Conservation (phyloP, 2,888 invertebrate species). For the Chouioia cunea region DNA sequence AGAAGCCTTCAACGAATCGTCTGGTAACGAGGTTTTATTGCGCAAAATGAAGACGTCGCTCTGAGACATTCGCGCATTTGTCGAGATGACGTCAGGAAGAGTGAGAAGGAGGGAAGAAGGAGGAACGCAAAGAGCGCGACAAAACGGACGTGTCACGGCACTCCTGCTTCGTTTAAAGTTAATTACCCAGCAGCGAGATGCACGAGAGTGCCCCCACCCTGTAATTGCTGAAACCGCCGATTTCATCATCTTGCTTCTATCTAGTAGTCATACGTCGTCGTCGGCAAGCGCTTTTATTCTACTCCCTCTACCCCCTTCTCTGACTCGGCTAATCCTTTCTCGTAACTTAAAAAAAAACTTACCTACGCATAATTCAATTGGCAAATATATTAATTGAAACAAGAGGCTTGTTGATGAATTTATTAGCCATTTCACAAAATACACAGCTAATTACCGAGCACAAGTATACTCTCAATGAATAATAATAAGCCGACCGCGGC, state of each 20-base stretch:
- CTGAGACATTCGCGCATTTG: constrained; percentile 32
- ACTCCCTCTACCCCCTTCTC: neutral
- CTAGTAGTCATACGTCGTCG: neutral
- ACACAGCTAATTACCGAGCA: constrained; percentile 18
- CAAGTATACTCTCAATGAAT: constrained; percentile 30
- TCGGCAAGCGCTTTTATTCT: neutral
- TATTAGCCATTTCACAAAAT: constrained; percentile 25
- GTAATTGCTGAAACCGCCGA: constrained; percentile 53
- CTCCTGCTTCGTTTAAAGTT: constrained; percentile 63
- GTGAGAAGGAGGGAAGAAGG: constrained; percentile 54
- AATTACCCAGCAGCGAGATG: constrained; percentile 54
- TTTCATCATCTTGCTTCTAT: constrained; percentile 52
- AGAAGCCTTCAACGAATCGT: constrained; percentile 23
- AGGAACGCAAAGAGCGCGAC: constrained; percentile 58
- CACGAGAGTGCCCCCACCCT: constrained; percentile 46
- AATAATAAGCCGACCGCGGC: no score
- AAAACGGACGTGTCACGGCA: constrained; percentile 65
- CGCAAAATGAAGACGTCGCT: constrained; percentile 39
- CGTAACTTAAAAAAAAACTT: neutral
- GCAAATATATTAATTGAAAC: neutral
- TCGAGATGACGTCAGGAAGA: constrained; percentile 58
- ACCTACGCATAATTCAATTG: neutral
- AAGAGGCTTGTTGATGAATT: constrained; percentile 15
- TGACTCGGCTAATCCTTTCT: neutral
- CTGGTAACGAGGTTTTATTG: constrained; percentile 42